phyloP scores from a whole-genome alignment of 2,888 invertebrate species.

The Chymomyza procnemis region DNA sequence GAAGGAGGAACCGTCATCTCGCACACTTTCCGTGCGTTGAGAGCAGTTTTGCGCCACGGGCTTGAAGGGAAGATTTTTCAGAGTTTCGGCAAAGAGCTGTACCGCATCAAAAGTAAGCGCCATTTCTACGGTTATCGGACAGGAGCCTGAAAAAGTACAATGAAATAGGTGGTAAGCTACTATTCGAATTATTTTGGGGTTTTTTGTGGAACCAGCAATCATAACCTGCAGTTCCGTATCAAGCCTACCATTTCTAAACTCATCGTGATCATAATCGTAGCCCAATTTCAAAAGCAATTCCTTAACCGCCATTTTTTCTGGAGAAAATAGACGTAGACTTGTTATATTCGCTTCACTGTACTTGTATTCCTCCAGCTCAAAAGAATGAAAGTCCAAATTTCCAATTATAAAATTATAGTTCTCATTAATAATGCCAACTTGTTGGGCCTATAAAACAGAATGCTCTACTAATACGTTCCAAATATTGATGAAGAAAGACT shows the following conservation, averaged over 20 bases:
- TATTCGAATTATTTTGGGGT: too few relatives aligned
- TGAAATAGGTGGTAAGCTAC: too few relatives aligned
- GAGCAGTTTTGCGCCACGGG: conserved; percentile 81
- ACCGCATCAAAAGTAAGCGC: conserved; percentile 93
- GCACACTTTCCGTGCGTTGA: conserved; percentile 80
- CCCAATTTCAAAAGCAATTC: conserved; percentile 68
- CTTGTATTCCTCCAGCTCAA: conserved; percentile 86
- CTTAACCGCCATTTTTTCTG: conserved; percentile 80
- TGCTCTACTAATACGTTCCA: not conserved
- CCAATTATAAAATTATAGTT: conserved; percentile 91
- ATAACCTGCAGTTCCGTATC: too few relatives aligned
- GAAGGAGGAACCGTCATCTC: conserved; percentile 89
- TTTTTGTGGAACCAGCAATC: too few relatives aligned
- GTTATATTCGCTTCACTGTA: conserved; percentile 92
- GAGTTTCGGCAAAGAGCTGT: conserved; percentile 86
- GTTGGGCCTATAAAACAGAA: conserved; percentile 84
- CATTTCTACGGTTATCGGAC: conserved; percentile 82
- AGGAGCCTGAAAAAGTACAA: conserved; percentile 61
- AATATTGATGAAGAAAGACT: not conserved
- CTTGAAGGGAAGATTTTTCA: conserved; percentile 82
- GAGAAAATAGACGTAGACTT: conserved; percentile 84
- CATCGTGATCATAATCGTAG: conserved; percentile 54
- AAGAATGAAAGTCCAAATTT: conserved; percentile 84
- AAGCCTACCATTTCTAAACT: conserved; percentile 67
- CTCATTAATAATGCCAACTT: conserved; percentile 97